These are phyloP conservation scores for Drosophila anomalata DNA, from an alignment of 2,888 invertebrate genomes.

Conservation along the genomic window DNA sequence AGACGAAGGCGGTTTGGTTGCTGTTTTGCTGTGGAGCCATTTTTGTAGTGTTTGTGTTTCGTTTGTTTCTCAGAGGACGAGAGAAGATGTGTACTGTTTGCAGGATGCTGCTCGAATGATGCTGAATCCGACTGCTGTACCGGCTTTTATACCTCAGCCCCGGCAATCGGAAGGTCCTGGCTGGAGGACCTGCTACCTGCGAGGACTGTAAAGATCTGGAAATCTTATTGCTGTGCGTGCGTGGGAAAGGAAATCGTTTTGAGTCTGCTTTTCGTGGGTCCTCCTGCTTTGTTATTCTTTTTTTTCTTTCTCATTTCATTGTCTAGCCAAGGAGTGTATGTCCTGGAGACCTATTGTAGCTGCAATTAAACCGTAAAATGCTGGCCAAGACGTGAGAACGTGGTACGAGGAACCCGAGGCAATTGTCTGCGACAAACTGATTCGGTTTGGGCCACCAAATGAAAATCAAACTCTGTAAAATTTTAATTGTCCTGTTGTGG, in stretches of 20 bases:
- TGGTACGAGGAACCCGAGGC: conserved; percentile 10
- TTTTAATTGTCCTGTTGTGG: conserved; percentile 43
- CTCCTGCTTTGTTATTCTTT: neutral
- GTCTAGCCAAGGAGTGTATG: conserved; percentile 62
- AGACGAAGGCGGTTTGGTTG: conserved; percentile 83
- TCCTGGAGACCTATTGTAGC: conserved; percentile 51
- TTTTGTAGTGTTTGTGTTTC: conserved; percentile 25
- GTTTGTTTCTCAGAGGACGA: conserved; percentile 7
- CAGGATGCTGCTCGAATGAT: conserved; percentile 75
- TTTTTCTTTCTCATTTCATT: conserved; percentile 38
- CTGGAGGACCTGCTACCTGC: conserved; percentile 68
- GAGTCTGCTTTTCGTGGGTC: conserved; percentile 19
- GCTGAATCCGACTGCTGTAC: conserved; percentile 52
- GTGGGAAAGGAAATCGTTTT: conserved; percentile 73
- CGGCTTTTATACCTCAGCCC: conserved; percentile 66
- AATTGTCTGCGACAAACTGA: conserved; percentile 44
- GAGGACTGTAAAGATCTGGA: conserved; percentile 54
- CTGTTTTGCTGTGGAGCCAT: conserved; percentile 63
- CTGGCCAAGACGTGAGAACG: conserved; percentile 52
- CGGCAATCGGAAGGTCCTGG: conserved; percentile 32
- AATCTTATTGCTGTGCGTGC: conserved; percentile 59
- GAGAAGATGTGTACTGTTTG: conserved; percentile 59
- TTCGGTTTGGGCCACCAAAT: conserved; percentile 43
- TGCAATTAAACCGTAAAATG: conserved; percentile 78
- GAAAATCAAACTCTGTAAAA: conserved; percentile 39